Conservation (phyloP, 1,140 invertebrate species). For the Eurosta solidaginis region DNA sequence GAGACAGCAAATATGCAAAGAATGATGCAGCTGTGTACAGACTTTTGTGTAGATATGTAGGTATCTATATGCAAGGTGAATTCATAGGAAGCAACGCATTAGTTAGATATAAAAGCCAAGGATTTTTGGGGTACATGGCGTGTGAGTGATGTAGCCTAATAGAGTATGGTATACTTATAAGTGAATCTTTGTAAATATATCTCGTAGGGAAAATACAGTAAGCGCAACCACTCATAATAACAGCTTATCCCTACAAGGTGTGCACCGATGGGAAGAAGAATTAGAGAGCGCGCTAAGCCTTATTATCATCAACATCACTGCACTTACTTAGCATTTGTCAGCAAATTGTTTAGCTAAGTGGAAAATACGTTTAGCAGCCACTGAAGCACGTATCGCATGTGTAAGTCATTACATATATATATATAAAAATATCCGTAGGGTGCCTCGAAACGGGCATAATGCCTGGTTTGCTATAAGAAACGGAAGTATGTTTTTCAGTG, state of each 20-base stretch:
- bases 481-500: no score
- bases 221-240: no score
- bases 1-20: neutral
- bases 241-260: no score
- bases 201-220: neutral
- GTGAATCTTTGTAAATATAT: neutral
- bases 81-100: neutral
- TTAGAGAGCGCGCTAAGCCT: neutral
- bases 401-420: no score
- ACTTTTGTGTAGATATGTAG: neutral
- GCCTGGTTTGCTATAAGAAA: no score
- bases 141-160: slow-evolving; percentile 20
- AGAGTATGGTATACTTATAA: no score
- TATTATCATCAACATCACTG: neutral
- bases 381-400: no score
- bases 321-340: neutral
- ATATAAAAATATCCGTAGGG: no score
- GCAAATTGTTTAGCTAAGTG: neutral
- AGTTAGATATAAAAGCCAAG: neutral
- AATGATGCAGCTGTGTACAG: neutral
- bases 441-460: no score
- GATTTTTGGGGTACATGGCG: neutral
- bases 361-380: neutral
- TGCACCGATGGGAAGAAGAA: no score
- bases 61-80: neutral